Percentiles rank a stretch among this genome's conserved stretches.
Evolutionary conservation across 2,113 vertebrate species (phyloP).

Genomic region (Vulpes ferrilata): DNA sequence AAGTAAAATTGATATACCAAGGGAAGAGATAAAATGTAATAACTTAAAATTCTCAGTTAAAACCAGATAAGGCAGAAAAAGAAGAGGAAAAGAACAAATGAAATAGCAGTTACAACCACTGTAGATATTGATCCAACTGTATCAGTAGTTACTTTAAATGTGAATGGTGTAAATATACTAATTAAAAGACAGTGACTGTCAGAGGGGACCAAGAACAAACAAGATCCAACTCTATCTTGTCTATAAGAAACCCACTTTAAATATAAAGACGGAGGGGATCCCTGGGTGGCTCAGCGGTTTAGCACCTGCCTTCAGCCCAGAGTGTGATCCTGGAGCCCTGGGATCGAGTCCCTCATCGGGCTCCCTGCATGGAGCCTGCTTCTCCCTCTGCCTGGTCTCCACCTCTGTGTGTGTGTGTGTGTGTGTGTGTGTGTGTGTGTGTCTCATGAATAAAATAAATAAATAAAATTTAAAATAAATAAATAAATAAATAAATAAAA

Average conservation of each 20-base stretch:
- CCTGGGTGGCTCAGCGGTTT: no score
- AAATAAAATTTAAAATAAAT: no score
- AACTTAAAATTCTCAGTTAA: conserved; percentile 47
- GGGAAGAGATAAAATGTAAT: neutral
- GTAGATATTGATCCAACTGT: conserved; percentile 26
- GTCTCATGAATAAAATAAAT: no score
- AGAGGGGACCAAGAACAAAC: conserved; percentile 11
- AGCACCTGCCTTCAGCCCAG: no score
- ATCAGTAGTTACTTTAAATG: neutral
- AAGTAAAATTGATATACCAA: conserved; percentile 25
- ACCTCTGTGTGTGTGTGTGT: no score
- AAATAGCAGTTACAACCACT: neutral
- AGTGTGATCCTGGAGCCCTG: no score
- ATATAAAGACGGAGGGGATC: neutral
- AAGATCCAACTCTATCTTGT: neutral
- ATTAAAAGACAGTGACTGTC: conserved; percentile 28
- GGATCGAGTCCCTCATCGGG: no score
- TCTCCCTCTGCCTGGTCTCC: no score
- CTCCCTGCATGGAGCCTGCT: no score
- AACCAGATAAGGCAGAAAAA: conserved; percentile 8
- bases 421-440: no score
- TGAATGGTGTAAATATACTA: conserved; percentile 39
- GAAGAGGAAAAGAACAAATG: neutral
- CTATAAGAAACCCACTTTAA: conserved; percentile 38
- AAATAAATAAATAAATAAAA: no score